Percentiles rank a stretch among this genome's conserved stretches.
phyloP scores from a whole-genome alignment of 2,888 invertebrate genomes.

The Lissonota sp. region DNA sequence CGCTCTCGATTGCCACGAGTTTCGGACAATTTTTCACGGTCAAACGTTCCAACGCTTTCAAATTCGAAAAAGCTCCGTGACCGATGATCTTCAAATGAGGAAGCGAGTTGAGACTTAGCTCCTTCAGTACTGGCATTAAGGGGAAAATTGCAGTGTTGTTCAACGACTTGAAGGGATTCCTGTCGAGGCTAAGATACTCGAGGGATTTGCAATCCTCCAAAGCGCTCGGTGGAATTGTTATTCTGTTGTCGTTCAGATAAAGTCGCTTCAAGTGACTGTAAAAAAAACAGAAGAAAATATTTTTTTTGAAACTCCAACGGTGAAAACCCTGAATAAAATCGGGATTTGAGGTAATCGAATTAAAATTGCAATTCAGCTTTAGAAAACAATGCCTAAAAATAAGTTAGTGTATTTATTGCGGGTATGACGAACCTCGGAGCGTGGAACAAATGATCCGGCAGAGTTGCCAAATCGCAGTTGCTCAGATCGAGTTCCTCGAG shows the following conservation, averaged over 20 bases:
- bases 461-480: conserved; percentile 86
- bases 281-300: not conserved
- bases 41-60: conserved; percentile 86
- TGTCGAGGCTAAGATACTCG: conserved; percentile 87
- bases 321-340: too few relatives aligned
- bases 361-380: too few relatives aligned
- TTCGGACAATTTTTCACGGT: conserved; percentile 88
- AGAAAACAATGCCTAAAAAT: too few relatives aligned
- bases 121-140: conserved; percentile 86
- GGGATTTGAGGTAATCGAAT: too few relatives aligned
- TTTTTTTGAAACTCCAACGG: too few relatives aligned
- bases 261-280: conserved; percentile 86
- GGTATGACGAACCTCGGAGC: conserved; percentile 84
- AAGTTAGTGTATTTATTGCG: too few relatives aligned
- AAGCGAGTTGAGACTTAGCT: conserved; percentile 90
- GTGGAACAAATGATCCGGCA: conserved; percentile 89
- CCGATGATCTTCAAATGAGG: conserved; percentile 86
- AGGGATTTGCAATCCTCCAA: conserved; percentile 87
- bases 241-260: conserved; percentile 88
- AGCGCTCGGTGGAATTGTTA: conserved; percentile 86
- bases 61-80: conserved; percentile 85
- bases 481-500: conserved; percentile 91
- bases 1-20: conserved; percentile 86
- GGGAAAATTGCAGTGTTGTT: conserved; percentile 87
- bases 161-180: conserved; percentile 88